phyloP scores from a whole-genome alignment of 35 echinoderm and acorn worm species.

The Patiria miniata region DNA sequence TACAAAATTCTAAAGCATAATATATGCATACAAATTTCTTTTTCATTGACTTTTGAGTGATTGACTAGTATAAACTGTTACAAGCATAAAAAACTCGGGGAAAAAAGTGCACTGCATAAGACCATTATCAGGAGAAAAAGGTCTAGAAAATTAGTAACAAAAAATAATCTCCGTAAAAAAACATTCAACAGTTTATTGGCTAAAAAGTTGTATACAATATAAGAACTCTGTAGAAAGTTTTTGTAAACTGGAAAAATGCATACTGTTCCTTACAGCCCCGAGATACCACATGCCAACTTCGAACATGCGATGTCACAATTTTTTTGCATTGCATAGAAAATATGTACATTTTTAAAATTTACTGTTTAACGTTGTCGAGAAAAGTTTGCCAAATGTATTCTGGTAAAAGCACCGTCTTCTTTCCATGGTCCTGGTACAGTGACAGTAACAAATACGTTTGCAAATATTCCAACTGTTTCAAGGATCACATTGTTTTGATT shows the following conservation, averaged over 20 bases:
- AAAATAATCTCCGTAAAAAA: slow-evolving; percentile 18
- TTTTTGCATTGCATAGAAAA: slow-evolving; percentile 14
- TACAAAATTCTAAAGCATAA: too few relatives aligned
- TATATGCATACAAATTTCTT: too few relatives aligned
- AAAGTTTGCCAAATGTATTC: too few relatives aligned
- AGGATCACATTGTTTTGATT: too few relatives aligned
- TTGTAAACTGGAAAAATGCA: slow-evolving; percentile 2
- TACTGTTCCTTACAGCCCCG: slow-evolving; percentile 11
- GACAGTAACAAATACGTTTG: neutral
- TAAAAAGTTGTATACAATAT: slow-evolving; percentile 30
- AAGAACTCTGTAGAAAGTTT: slow-evolving; percentile 32
- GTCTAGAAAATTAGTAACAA: slow-evolving; percentile 32
- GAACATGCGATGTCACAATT: neutral
- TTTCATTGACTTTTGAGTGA: neutral
- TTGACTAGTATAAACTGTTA: neutral
- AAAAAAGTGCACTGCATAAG: slow-evolving; percentile 7
- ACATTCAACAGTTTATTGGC: slow-evolving; percentile 28
- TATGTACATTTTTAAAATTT: neutral
- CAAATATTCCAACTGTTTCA: neutral
- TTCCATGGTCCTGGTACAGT: too few relatives aligned
- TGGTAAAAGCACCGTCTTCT: too few relatives aligned
- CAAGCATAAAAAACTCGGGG: slow-evolving; percentile 10
- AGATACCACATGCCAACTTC: neutral
- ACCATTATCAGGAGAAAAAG: neutral
- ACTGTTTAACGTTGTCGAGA: too few relatives aligned